phyloP scores from a whole-genome alignment of 2,797 vertebrate species.

The Morelia viridis region DNA sequence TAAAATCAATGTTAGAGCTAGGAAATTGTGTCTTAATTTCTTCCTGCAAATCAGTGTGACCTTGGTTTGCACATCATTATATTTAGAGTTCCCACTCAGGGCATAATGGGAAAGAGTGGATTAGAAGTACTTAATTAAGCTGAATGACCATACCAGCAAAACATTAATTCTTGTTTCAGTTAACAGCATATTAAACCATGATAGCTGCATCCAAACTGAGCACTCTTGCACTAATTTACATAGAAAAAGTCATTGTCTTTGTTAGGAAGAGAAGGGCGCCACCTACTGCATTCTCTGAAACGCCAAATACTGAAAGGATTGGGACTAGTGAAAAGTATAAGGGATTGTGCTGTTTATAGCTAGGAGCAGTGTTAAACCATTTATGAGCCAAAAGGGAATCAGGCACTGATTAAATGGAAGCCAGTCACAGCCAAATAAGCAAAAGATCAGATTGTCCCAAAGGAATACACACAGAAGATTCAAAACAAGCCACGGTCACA shows the following conservation, averaged over 20 bases:
- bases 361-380: not conserved
- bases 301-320: not conserved
- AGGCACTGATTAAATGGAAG: not conserved
- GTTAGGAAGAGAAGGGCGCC: constrained; percentile 6
- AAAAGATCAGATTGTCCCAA: not conserved
- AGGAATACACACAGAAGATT: no score
- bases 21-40: not conserved
- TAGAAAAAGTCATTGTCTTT: not conserved
- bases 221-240: not conserved
- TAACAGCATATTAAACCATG: not conserved
- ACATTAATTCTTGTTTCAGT: not conserved
- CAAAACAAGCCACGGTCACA: no score
- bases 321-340: not conserved
- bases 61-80: not conserved
- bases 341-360: not conserved
- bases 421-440: not conserved
- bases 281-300: not conserved
- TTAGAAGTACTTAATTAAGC: not conserved
- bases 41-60: not conserved
- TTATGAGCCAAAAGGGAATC: not conserved
- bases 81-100: not conserved
- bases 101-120: not conserved
- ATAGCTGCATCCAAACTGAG: not conserved
- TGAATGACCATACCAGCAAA: not conserved
- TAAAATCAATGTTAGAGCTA: not conserved